Percentiles rank a stretch among this genome's conserved stretches.
Evolutionary conservation across 2,888 invertebrate genomes (phyloP).

Genomic region (Biston betularia): DNA sequence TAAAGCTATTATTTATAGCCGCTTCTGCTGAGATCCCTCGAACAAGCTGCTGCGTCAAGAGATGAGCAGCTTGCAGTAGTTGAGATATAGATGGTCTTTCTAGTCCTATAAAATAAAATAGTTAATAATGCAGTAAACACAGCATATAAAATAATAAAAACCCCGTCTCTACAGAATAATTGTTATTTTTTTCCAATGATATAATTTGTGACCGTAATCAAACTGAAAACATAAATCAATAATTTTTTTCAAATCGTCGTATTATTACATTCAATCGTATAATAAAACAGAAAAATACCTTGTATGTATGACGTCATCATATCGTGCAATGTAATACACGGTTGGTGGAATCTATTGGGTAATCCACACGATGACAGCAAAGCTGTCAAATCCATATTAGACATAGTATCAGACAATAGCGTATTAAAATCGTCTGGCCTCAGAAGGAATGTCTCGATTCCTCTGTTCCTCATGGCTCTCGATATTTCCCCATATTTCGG

Average conservation of each 20-base stretch:
- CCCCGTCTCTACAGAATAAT: neutral
- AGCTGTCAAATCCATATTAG: constrained; percentile 76
- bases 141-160: neutral
- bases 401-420: constrained; percentile 67
- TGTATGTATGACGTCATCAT: constrained; percentile 74
- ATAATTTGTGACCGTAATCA: neutral
- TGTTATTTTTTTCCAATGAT: too few species aligned
- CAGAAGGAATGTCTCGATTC: constrained; percentile 92
- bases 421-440: constrained; percentile 66
- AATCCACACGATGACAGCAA: constrained; percentile 75
- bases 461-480: constrained; percentile 99
- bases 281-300: constrained; percentile 61
- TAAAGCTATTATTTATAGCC: constrained; percentile 86
- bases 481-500: constrained; percentile 98
- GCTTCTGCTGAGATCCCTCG: constrained; percentile 84
- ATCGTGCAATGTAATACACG: constrained; percentile 73
- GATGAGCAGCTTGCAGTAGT: constrained; percentile 88
- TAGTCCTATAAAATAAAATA: constrained; percentile 70
- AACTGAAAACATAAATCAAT: neutral
- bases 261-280: too few species aligned
- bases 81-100: constrained; percentile 88
- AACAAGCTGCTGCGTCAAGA: constrained; percentile 88
- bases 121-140: neutral
- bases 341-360: constrained; percentile 66
- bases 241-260: too few species aligned